These are phyloP conservation scores for Globia sparganii DNA, from an alignment of 2,888 invertebrate genomes.

Conservation along the genomic window DNA sequence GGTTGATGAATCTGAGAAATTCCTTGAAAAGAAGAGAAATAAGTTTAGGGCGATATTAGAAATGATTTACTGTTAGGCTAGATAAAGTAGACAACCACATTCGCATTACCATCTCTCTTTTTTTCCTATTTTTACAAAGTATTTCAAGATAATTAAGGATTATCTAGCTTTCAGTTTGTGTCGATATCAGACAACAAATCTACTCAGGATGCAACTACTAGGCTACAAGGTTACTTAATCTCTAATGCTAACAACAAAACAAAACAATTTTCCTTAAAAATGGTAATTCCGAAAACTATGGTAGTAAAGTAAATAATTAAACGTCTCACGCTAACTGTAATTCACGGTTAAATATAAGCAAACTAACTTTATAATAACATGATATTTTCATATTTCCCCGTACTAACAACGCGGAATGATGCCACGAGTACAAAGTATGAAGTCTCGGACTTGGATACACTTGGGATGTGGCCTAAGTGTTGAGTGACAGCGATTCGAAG, in stretches of 20 bases:
- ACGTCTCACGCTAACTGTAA: slow-evolving; percentile 64
- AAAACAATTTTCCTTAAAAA: neutral
- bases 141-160: neutral
- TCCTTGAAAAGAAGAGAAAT: neutral
- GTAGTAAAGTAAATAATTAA: slow-evolving; percentile 44
- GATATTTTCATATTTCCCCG: slow-evolving; percentile 83
- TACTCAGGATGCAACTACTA: neutral
- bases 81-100: no score
- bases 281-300: slow-evolving; percentile 26
- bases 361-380: slow-evolving; percentile 80
- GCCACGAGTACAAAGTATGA: slow-evolving; percentile 80
- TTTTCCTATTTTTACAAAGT: neutral
- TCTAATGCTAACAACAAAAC: no score
- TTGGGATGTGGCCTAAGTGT: slow-evolving; percentile 65
- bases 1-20: neutral
- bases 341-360: slow-evolving; percentile 72
- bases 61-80: neutral
- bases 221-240: neutral
- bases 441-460: slow-evolving; percentile 81
- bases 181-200: neutral
- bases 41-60: neutral
- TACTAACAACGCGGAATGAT: slow-evolving; percentile 82
- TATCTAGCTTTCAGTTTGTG: neutral
- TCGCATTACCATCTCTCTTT: neutral
- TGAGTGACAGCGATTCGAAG: neutral